These are phyloP conservation scores for Parauchenoglanis punctatus DNA, from an alignment of 2,797 vertebrate genomes.

Conservation along the genomic window DNA sequence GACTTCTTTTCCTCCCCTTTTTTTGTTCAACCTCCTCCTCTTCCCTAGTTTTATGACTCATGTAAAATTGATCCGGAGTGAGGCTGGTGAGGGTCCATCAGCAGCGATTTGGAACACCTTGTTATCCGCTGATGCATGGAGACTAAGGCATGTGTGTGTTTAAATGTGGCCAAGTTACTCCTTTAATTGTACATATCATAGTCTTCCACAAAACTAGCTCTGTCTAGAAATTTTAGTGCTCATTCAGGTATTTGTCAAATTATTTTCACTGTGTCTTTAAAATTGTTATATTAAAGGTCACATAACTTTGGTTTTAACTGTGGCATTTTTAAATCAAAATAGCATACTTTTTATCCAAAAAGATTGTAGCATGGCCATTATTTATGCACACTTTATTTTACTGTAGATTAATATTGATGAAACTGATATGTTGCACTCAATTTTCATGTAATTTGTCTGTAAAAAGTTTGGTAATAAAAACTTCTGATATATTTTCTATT, in stretches of 20 bases:
- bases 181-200: conserved; percentile 7
- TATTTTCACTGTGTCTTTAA: neutral
- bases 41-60: conserved; percentile 71
- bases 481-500: neutral
- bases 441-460: neutral
- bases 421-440: neutral
- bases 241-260: neutral
- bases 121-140: conserved; percentile 67
- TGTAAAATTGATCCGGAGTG: conserved; percentile 71
- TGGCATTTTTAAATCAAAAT: neutral
- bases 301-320: neutral
- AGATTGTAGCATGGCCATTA: neutral
- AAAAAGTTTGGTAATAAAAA: neutral
- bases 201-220: neutral
- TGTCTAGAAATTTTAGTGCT: neutral
- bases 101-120: conserved; percentile 75
- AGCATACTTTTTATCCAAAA: neutral
- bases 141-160: conserved; percentile 29
- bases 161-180: conserved; percentile 12
- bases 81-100: conserved; percentile 66
- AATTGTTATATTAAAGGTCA: neutral
- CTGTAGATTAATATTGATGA: neutral
- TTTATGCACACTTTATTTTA: neutral
- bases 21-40: conserved; percentile 51
- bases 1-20: conserved; percentile 42